Evolutionary conservation across 2,113 vertebrate genomes (phyloP), one percentile per base, ranked within the genome.

Genomic region (Anarhynchus alexandrinus): DNA sequence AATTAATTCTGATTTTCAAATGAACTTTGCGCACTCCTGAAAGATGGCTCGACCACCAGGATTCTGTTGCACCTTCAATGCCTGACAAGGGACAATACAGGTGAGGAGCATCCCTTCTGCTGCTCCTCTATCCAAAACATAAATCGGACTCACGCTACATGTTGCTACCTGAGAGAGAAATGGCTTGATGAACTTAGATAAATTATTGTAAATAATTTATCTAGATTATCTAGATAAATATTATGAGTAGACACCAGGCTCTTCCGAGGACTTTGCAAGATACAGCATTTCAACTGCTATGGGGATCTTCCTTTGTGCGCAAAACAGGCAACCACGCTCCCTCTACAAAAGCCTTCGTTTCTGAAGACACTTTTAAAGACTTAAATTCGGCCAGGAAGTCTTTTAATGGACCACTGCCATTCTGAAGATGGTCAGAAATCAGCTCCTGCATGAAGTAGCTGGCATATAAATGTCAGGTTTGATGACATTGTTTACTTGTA

Each of bases 401-500:
- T 77, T 64, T 73, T 83, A 83, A 92, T 34, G 26, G 80, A 84
- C 40, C 34, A 57, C 34, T 70, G 65, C 19, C 40, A 38, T 54
- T 52, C 57, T 73, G 54, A 88, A 88, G 32, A 88, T 14, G n/a
- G 65, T 66, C 64, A 88, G 82, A 88, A 83, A 93, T 78, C 86
- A 95, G 86, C 29, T 92, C 81, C 57, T 59, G 29, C 57, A n/a
- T 76, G 86, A 89, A 87, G 73, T 5, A 85, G 58, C 43, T 85
- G 38, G 58, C 66, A 77, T 54, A 80, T 76, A 96, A 92, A 95
- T 85, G 84, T 93, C 86, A 96, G 36, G 43, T 91, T 95, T 92
- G 94, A 95, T 82, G 40, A 89, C 20, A 94, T 23, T 94, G 91
- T 96, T 94, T 95, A 95, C 88, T 61, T 81, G 82, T 80, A 83